phyloP scores from a whole-genome alignment of 92 coral and sea anemone genomes.

The Micromussa lordhowensis region DNA sequence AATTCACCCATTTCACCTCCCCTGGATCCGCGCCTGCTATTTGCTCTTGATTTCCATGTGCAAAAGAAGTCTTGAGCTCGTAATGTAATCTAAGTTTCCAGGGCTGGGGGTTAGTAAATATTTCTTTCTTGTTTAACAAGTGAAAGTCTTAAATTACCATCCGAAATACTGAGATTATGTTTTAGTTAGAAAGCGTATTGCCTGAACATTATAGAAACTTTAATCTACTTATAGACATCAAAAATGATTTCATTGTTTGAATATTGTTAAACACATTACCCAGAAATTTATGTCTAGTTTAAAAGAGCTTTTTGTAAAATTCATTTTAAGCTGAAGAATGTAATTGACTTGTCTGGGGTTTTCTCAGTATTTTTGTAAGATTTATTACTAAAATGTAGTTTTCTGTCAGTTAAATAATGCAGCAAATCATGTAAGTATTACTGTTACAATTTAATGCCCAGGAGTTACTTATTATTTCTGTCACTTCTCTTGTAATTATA shows the following conservation, averaged over 20 bases:
- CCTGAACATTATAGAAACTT: too few relatives aligned
- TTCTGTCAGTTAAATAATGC: not conserved
- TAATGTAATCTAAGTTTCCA: too few relatives aligned
- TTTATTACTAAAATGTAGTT: conserved; percentile 10
- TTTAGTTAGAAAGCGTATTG: not conserved
- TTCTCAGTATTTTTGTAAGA: conserved; percentile 34
- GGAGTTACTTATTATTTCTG: not conserved
- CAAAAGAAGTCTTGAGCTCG: too few relatives aligned
- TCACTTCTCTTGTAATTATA: conserved; percentile 21
- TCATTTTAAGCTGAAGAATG: not conserved
- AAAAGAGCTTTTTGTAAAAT: not conserved
- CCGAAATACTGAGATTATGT: not conserved
- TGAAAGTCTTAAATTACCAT: not conserved
- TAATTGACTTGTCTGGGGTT: not conserved
- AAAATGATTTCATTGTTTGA: too few relatives aligned
- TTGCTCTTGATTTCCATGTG: too few relatives aligned
- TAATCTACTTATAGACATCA: too few relatives aligned
- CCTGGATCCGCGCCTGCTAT: too few relatives aligned
- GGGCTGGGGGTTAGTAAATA: not conserved
- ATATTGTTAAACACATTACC: too few relatives aligned
- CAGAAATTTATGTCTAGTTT: too few relatives aligned
- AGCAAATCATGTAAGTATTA: not conserved
- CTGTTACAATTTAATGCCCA: not conserved
- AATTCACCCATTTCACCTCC: too few relatives aligned
- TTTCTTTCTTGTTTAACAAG: not conserved